These are phyloP conservation scores for Porphyrio hochstetteri DNA, from an alignment of 2,113 vertebrate species.

Conservation along the genomic window DNA sequence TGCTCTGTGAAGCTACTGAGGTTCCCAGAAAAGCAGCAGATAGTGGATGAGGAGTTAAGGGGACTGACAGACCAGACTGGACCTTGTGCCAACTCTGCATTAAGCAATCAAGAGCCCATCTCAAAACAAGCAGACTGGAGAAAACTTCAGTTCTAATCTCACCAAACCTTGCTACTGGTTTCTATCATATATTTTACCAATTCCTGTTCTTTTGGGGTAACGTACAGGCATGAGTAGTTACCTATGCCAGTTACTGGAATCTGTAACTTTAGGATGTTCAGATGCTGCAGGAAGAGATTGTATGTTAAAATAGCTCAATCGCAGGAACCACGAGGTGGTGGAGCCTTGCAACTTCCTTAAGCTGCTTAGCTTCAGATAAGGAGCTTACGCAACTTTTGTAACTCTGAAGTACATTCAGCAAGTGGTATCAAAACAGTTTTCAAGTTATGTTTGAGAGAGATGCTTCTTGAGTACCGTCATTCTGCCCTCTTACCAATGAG, in stretches of 20 bases:
- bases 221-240: not conserved
- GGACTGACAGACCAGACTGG: not conserved
- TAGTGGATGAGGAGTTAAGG: not conserved
- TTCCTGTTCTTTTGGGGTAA: not conserved
- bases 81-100: not conserved
- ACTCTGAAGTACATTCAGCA: not conserved
- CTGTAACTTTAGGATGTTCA: not conserved
- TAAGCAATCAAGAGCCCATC: fast-evolving
- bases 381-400: conserved; percentile 24
- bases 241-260: not conserved
- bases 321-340: not conserved
- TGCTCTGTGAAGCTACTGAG: too few species aligned
- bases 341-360: conserved; percentile 15
- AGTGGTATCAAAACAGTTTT: not conserved
- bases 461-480: not conserved
- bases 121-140: not conserved
- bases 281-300: not conserved
- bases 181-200: fast-evolving
- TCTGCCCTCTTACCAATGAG: not conserved
- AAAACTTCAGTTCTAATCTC: not conserved
- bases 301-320: not conserved
- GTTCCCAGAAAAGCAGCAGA: not conserved
- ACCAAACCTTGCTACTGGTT: not conserved
- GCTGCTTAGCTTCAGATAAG: conserved; percentile 39
- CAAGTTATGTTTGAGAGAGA: not conserved